Base-by-base conservation (phyloP, 2,797 vertebrate species). In the Hoplostethus atlanticus region DNA sequence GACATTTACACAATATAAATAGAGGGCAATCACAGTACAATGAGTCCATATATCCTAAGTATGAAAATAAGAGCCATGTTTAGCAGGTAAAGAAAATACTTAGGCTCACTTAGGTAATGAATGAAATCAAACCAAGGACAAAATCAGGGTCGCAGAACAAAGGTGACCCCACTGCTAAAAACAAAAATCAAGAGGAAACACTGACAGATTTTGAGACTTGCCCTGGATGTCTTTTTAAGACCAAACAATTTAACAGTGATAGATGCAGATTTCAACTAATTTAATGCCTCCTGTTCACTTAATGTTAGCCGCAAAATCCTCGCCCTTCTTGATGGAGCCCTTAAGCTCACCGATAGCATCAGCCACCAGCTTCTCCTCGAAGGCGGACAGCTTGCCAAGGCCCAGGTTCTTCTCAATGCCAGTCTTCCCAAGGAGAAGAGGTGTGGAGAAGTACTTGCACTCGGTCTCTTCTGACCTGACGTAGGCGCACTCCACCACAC, bases 341-440 rank as follows among this genome's bases (percentile, higher is more conserved):
- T 99, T 98, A 78, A 99, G 95, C 91, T 99, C 98, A 1, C 80
- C 60, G 9, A 97, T 86, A 57, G 97, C 96, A 0, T 96, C 96
- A 0, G 94, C 92, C 15, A 99, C 93, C 94, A 99, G 96, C 92
- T 98, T 96, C 95, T 99, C 96, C 88, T 99, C 98, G 5, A 97
- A 99, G 30, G 96, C 91, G 1, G 96, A 86, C 80, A 99, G 75
- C 84, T 96, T 97, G 80, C 97, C 97, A 9, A 99, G 93, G n/a
- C 98, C 98, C 0, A 99, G 94, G 84, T 99, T 99, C 95, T 99
- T 99, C 94, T 99, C 98, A 48, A 99, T 95, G 79, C 97, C 98
- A 6, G 94, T 97, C 97, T 98, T 99, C 80, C 98, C 97, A 6
- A 99, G 95, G 0, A 99, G 95, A 21, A 99, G 92, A 50, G 98